These are phyloP conservation scores for Trachops cirrhosus DNA, from an alignment of 2,797 vertebrate genomes.

Conservation along the genomic window DNA sequence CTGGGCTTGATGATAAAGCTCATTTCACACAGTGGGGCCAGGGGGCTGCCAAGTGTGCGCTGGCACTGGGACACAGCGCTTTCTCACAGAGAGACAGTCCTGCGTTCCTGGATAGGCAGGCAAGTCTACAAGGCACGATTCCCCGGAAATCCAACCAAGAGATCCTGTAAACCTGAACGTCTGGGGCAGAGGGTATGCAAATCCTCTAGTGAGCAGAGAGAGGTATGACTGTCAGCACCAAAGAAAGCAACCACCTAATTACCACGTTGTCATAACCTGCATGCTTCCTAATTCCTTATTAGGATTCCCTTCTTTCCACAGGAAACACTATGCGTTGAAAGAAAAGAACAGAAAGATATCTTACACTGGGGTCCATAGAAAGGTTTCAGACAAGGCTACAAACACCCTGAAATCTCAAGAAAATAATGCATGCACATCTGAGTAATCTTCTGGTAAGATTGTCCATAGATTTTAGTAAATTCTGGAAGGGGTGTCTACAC, in stretches of 20 bases:
- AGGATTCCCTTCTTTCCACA: conserved; percentile 28
- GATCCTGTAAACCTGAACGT: neutral
- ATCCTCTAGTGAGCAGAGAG: neutral
- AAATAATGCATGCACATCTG: neutral
- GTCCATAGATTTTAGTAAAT: neutral
- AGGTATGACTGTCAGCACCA: neutral
- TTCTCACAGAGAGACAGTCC: neutral
- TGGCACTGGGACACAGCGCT: fast-evolving
- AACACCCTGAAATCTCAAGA: neutral
- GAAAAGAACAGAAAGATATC: neutral
- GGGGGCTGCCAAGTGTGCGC: neutral
- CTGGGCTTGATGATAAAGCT: conserved; percentile 28
- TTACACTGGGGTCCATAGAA: neutral
- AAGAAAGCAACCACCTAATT: conserved; percentile 22
- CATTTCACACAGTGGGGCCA: neutral
- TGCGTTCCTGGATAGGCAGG: neutral
- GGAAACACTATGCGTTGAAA: neutral
- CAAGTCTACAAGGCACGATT: neutral
- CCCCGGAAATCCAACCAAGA: neutral
- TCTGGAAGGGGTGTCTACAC: neutral
- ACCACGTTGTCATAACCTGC: neutral
- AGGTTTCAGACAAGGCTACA: neutral
- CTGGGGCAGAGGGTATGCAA: neutral
- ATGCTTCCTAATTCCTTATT: neutral
- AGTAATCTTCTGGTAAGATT: neutral